Evolutionary conservation across 2,113 vertebrate genomes (phyloP).

Genomic region (Riparia riparia): DNA sequence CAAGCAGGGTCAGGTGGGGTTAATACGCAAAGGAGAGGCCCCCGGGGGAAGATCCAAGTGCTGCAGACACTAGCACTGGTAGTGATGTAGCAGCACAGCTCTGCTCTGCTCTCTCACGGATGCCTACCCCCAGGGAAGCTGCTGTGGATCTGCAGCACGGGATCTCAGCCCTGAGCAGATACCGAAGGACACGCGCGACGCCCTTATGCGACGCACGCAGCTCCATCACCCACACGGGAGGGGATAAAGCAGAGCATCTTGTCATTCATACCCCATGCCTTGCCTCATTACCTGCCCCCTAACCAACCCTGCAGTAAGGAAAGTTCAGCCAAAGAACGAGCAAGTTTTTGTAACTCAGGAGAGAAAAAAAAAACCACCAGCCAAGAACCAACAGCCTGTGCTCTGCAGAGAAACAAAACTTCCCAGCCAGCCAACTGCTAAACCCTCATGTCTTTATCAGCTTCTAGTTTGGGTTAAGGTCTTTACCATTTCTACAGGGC

Average conservation of each 20-base stretch:
- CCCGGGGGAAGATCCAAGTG: not conserved
- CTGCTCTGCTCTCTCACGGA: not conserved
- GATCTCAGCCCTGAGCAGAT: not conserved
- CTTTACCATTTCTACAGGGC: not conserved
- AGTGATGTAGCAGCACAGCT: not conserved
- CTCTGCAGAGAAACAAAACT: not conserved
- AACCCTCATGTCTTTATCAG: not conserved
- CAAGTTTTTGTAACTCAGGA: not conserved
- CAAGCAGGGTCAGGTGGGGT: constrained; percentile 41
- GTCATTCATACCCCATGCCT: not conserved
- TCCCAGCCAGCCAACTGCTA: not conserved
- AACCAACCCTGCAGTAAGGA: not conserved
- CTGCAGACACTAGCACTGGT: not conserved
- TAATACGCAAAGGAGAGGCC: not conserved
- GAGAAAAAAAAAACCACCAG: not conserved
- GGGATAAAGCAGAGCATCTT: not conserved
- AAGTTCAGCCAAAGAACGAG: accelerated
- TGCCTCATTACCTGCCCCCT: not conserved
- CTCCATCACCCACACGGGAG: accelerated
- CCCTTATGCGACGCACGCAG: not conserved
- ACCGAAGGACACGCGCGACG: not conserved
- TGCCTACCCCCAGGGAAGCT: constrained; percentile 6
- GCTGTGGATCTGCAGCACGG: not conserved
- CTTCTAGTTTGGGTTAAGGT: not conserved
- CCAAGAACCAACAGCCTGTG: not conserved